These are phyloP conservation scores for Peucedramus taeniatus DNA, from an alignment of 2,113 vertebrate species.

Conservation along the genomic window DNA sequence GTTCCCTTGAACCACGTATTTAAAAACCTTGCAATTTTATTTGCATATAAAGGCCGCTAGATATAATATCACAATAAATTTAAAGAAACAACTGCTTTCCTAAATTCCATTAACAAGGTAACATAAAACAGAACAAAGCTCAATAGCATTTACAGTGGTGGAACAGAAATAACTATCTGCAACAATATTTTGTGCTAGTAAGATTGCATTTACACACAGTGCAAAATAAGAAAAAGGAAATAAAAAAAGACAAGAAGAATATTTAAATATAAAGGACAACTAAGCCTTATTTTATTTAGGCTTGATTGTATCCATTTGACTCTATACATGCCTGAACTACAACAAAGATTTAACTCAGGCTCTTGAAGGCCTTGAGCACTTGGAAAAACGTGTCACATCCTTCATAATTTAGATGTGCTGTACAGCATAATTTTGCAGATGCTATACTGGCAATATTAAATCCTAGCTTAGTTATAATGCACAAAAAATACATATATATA, in stretches of 20 bases:
- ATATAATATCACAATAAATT: constrained; percentile 98
- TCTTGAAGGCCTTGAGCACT: constrained; percentile 73
- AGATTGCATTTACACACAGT: constrained; percentile 99
- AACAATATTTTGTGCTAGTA: constrained; percentile 94
- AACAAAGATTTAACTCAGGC: constrained; percentile 71
- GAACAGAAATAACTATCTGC: constrained; percentile 91
- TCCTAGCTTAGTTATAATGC: constrained; percentile 76
- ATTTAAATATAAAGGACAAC: constrained; percentile 91
- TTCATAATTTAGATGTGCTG: constrained; percentile 65
- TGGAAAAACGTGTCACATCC: constrained; percentile 67
- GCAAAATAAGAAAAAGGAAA: constrained; percentile 84
- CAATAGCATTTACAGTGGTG: constrained; percentile 91
- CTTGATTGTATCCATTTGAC: constrained; percentile 76
- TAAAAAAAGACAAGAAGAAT: constrained; percentile 81
- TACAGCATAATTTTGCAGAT: constrained; percentile 65
- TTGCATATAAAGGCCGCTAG: constrained; percentile 99
- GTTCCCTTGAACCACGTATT: constrained; percentile 41
- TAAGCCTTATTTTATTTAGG: constrained; percentile 86
- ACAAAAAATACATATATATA: constrained; percentile 84
- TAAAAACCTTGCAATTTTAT: constrained; percentile 99
- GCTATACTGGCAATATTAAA: constrained; percentile 76
- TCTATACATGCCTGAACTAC: constrained; percentile 75
- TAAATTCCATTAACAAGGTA: constrained; percentile 89
- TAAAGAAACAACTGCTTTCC: constrained; percentile 87
- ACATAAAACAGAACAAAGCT: constrained; percentile 87